Evolutionary conservation across 2,113 vertebrate species (phyloP), one percentile per base, ranked within the genome.

Genomic region (Apeltes quadracus): DNA sequence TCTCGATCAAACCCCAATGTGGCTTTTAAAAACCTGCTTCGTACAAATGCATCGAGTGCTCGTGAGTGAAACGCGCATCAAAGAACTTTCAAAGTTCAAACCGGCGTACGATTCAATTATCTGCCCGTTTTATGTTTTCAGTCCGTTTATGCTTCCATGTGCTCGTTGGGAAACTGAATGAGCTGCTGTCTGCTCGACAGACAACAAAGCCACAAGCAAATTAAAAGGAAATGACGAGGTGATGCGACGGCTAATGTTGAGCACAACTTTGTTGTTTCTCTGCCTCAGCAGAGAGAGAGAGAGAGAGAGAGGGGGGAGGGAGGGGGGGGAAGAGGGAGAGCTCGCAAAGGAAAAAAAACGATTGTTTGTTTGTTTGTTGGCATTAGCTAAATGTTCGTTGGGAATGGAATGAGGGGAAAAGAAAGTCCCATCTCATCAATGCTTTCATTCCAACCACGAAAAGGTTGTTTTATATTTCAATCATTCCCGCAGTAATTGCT

Each of bases 181-280:
- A 78, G 38, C 53, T 75, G 41, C 71, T 76, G 39, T 70, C 53
- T 55, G 43, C 74, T 69, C 67, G 68, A 44, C 38, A 71, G 5
- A 84, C 39, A 76, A 77, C 69, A 79, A 77, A 83, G 73, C 11
- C 32, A 75, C 13, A 75, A 59, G 32, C 27, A 54, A 38, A 76
- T 73, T 70, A 1, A 58, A 53, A 72, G 65, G 38, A 44, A 15
- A 57, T 25, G 32, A 68, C 27, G 53, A 56, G 38, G 48, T 80
- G 27, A 59, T 51, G 18, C 57, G 71, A 78, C 61, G 39, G 23
- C 39, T 62, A 56, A 62, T 55, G 54, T 43, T 51, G 61, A 74
- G 61, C 61, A 54, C 50, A 67, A 39, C 68, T 55, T 71, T 68
- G 38, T 14, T 43, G 43, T 54, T 59, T 44, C 61, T 38, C 39